Base-by-base conservation (phyloP, 2,888 invertebrate species). In the Drosophila kanekoi region DNA sequence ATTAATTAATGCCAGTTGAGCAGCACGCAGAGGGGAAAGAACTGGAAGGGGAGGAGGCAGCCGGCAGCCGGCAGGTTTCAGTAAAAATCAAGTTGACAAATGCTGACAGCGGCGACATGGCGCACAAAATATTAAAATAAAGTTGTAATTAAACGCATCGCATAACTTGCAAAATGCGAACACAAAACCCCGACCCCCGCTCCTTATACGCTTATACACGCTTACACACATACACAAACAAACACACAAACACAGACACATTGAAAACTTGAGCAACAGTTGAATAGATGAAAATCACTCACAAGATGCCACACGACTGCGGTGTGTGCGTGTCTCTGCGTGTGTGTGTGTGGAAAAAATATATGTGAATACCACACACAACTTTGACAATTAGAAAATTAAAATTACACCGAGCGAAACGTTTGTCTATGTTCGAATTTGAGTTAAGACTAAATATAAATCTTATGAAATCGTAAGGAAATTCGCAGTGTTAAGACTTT, bases 81-180 rank as follows among this genome's bases (percentile, higher is more conserved):
- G 57, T 20, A 40, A 59, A 41, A 73, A 66, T 61, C 56, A 78
- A 64, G 48, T 64, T 68, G 67, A 65, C 75, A 67, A 81, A 69
- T 51, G 60, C 57, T 76, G 72, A 69, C 69, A 67, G 65, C 61
- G 38, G 56, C 74, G 72, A 71, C 78, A 81, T 66, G 53, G 48
- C 62, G 76, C 70, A 68, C 63, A 78, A 77, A 82, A 86, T 82
- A 87, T 82, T 82, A 78, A 86, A 85, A 86, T 86, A 79, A 85
- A 88, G 79, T 81, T 85, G 87, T 84, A 84, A 87, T 84, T 84
- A 84, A 84, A 84, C 77, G 83, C 79, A 75, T 81, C 66, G 70
- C 75, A 61, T 68, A 78, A 78, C 70, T 86, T 63, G 68, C 60
- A 61, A 68, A 70, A 68, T 70, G 43, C 74, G 62, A 52, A 23